A percentile compares a stretch with the other conserved stretches of the same genome.
phyloP scores from a whole-genome alignment of 2,797 vertebrate species.

The Labeo calbasu region DNA sequence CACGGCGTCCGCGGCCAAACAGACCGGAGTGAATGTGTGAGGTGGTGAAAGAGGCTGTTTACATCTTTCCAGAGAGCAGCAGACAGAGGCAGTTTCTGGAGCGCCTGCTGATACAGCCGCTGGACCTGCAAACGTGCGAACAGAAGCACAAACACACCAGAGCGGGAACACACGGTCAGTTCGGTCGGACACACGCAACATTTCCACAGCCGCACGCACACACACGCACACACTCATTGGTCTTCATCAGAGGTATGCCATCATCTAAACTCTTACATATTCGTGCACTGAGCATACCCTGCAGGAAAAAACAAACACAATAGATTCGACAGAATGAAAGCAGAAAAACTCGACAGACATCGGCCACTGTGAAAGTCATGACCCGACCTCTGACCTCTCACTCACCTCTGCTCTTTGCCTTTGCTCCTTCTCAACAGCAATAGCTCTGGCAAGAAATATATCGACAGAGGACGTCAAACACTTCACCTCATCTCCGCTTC shows the following conservation, averaged over 20 bases:
- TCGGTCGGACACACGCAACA: background rate
- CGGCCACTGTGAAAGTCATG: slow-evolving; percentile 8
- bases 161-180: slow-evolving; percentile 36
- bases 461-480: slow-evolving; percentile 36
- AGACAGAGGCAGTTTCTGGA: slow-evolving; percentile 92
- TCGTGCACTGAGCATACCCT: slow-evolving; percentile 40
- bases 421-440: slow-evolving; percentile 89
- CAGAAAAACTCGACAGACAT: background rate
- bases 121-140: slow-evolving; percentile 82
- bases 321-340: background rate
- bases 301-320: slow-evolving; percentile 29
- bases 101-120: slow-evolving; percentile 90
- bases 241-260: slow-evolving; percentile 2
- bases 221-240: background rate
- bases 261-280: slow-evolving; percentile 10
- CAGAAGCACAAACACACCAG: slow-evolving; percentile 39
- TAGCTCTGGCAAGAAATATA: slow-evolving; percentile 85
- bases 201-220: slow-evolving; percentile 15
- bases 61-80: slow-evolving; percentile 98
- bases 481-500: background rate
- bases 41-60: slow-evolving; percentile 77
- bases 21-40: background rate
- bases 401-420: slow-evolving; percentile 92
- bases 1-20: background rate
- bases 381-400: slow-evolving; percentile 56